These are phyloP conservation scores for Pimephales promelas DNA, from an alignment of 2,113 vertebrate genomes.

Conservation along the genomic window DNA sequence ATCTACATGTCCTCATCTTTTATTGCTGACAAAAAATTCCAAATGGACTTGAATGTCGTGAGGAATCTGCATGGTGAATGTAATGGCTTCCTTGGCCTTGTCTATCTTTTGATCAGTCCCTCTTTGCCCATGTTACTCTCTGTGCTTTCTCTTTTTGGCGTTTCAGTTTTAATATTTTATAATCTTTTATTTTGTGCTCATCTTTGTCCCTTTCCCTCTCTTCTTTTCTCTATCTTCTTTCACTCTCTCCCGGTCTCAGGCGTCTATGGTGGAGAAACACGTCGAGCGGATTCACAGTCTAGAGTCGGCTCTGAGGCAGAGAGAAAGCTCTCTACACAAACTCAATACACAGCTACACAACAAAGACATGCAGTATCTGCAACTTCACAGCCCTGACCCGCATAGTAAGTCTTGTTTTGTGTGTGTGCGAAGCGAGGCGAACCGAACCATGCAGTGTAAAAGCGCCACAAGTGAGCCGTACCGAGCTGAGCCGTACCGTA, in stretches of 20 bases:
- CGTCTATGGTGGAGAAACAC: conserved; percentile 93
- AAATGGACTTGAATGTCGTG: neutral
- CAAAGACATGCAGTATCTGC: conserved; percentile 90
- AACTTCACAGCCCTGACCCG: conserved; percentile 80
- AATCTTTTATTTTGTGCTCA: neutral
- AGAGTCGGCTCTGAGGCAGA: conserved; percentile 87
- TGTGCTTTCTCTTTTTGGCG: conserved; percentile 1
- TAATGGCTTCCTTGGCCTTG: conserved; percentile 29
- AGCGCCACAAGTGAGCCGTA: too few species aligned
- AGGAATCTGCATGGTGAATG: neutral
- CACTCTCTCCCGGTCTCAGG: conserved; percentile 67
- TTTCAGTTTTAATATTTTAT: conserved; percentile 20
- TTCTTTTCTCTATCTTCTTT: neutral
- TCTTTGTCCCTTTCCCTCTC: neutral
- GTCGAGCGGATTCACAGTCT: conserved; percentile 88
- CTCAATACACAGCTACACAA: conserved; percentile 82
- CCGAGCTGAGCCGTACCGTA: too few species aligned
- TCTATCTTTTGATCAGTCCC: conserved; percentile 20
- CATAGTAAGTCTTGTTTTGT: conserved; percentile 81
- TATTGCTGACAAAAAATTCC: conserved; percentile 34
- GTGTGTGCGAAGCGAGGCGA: too few species aligned
- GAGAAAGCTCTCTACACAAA: conserved; percentile 83
- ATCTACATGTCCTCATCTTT: conserved; percentile 51
- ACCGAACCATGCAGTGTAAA: too few species aligned
- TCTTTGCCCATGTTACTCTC: neutral